These are phyloP conservation scores for Orussus abietinus DNA, from an alignment of 1,140 invertebrate genomes.

Conservation along the genomic window DNA sequence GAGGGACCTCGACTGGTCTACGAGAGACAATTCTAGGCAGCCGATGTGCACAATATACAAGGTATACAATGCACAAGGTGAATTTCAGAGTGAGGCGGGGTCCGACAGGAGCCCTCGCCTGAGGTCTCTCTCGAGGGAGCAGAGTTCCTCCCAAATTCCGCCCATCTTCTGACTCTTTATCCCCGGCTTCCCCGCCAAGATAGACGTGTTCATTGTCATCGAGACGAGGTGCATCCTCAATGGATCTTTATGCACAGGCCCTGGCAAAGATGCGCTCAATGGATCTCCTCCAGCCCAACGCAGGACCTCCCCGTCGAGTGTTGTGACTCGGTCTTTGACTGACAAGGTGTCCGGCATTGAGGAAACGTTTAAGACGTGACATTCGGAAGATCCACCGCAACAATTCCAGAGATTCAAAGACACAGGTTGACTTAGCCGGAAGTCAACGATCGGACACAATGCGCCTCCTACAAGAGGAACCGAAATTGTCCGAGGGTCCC, in stretches of 20 bases:
- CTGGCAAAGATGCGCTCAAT: too few relatives aligned
- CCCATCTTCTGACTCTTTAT: conserved; percentile 2
- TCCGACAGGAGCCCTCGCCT: too few relatives aligned
- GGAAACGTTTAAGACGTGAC: conserved; percentile 10
- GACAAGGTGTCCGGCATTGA: neutral
- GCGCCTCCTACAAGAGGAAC: too few relatives aligned
- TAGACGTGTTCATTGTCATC: conserved; percentile 1
- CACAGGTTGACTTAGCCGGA: too few relatives aligned
- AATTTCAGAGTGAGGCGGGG: too few relatives aligned
- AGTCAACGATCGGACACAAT: too few relatives aligned
- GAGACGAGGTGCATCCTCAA: conserved; percentile 7
- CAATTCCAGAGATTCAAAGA: neutral
- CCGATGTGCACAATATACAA: too few relatives aligned
- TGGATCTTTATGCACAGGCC: too few relatives aligned
- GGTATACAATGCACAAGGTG: too few relatives aligned
- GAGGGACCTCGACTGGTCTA: too few relatives aligned
- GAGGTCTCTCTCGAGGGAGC: conserved; percentile 8
- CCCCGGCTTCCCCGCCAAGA: neutral
- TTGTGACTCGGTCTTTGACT: conserved; percentile 8
- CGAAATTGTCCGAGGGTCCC: too few relatives aligned
- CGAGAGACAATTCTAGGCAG: too few relatives aligned
- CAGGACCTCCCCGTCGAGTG: conserved; percentile 2
- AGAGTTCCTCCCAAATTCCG: neutral
- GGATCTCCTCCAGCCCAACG: neutral
- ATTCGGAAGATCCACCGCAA: neutral